Conservation (phyloP, 2,797 vertebrate genomes). For the Pelodytes ibericus region DNA sequence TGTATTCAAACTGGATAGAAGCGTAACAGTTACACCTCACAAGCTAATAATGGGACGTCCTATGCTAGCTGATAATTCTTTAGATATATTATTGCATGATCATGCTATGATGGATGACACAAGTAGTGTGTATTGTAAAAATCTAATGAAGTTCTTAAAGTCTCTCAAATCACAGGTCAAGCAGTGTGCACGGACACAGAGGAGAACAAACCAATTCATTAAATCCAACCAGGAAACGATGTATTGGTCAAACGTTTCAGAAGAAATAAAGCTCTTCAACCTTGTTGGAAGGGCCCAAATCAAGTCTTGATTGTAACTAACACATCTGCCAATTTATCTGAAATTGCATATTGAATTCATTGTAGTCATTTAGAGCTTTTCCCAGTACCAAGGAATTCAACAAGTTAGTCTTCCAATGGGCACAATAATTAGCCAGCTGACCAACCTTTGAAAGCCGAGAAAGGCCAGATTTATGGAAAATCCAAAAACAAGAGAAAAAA, state of each 20-base stretch:
- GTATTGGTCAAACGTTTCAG: background rate
- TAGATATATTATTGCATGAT: background rate
- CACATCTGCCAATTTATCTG: too few species aligned
- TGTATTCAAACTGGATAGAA: background rate
- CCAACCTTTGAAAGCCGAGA: background rate
- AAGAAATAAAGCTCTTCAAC: background rate
- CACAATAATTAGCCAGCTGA: too few species aligned
- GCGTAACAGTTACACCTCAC: background rate
- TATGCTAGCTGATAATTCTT: too few species aligned
- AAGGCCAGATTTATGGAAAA: background rate
- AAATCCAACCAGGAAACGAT: background rate
- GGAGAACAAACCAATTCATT: too few species aligned
- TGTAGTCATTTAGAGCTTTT: background rate
- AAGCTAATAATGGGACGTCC: background rate
- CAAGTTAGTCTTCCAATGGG: too few species aligned
- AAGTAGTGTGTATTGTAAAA: background rate
- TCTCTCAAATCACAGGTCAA: too few species aligned
- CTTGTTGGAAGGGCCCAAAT: too few species aligned
- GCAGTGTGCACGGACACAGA: too few species aligned
- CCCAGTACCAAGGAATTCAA: background rate
- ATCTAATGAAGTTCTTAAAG: background rate
- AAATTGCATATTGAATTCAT: background rate
- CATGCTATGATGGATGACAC: background rate
- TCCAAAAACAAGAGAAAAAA: background rate
- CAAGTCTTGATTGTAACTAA: too few species aligned